Conservation (phyloP, 2,113 vertebrate species). For the Austrofundulus limnaeus region DNA sequence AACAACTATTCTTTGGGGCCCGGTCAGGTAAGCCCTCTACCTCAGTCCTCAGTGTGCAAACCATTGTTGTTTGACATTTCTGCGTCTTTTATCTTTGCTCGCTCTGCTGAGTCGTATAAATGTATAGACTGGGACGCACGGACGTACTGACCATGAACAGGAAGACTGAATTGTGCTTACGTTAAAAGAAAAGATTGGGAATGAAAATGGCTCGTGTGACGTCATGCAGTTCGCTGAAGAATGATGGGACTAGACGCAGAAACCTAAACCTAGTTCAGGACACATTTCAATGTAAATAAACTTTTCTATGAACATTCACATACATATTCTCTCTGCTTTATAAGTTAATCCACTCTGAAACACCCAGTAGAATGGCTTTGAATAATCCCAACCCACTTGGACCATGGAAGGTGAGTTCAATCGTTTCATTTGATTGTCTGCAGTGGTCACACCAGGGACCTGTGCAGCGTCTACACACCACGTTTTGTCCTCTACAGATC, state of each 20-base stretch:
- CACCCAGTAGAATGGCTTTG: constrained; percentile 85
- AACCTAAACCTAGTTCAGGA: too few species aligned
- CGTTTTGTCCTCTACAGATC: constrained; percentile 80
- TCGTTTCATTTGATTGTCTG: constrained; percentile 1
- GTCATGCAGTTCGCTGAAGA: too few species aligned
- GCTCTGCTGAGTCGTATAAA: constrained; percentile 57
- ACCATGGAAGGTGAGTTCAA: constrained; percentile 88
- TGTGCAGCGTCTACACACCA: constrained; percentile 41
- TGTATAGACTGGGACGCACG: constrained; percentile 27
- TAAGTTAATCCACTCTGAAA: constrained; percentile 62
- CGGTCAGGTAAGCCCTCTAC: constrained; percentile 78
- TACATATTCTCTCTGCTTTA: constrained; percentile 22
- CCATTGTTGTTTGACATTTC: constrained; percentile 46
- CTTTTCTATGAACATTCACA: not conserved
- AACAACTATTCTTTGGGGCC: constrained; percentile 70
- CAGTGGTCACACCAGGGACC: constrained; percentile 17
- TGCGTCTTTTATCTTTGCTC: constrained; percentile 31
- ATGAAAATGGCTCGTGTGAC: not conserved
- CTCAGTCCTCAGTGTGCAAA: constrained; percentile 37
- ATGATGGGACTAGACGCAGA: too few species aligned
- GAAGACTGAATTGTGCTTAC: not conserved
- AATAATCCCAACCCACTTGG: constrained; percentile 88
- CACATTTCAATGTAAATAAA: too few species aligned
- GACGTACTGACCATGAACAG: constrained; percentile 13
- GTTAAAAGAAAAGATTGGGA: not conserved